phyloP scores from a whole-genome alignment of 2,113 vertebrate species.

The Paramormyrops kingsleyae region DNA sequence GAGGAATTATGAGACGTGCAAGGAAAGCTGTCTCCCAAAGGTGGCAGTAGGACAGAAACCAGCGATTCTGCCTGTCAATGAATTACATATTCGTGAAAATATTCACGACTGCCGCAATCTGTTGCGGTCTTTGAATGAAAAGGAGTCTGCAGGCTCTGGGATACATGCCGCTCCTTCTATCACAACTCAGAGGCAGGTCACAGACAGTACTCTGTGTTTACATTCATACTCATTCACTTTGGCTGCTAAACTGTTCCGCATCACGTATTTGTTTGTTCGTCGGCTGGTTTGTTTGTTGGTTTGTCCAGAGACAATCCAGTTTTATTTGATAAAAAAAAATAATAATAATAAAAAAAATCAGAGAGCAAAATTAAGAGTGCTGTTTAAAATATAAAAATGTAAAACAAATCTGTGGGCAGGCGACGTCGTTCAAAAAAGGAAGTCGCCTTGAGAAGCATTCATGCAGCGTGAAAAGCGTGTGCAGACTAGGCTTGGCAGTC shows the following conservation, averaged over 20 bases:
- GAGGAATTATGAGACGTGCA: background rate
- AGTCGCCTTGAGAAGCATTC: conserved; percentile 59
- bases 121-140: background rate
- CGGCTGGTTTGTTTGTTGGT: background rate
- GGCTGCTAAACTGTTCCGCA: background rate
- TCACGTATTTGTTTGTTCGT: background rate
- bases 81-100: background rate
- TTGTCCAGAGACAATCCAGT: background rate
- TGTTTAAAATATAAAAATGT: conserved; percentile 31
- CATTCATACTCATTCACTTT: background rate
- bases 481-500: conserved; percentile 76
- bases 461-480: conserved; percentile 63
- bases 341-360: background rate
- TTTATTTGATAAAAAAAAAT: background rate
- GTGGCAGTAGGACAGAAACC: background rate
- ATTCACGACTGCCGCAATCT: background rate
- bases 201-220: background rate
- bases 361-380: conserved; percentile 29
- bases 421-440: conserved; percentile 46
- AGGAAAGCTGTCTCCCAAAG: background rate
- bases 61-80: background rate
- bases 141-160: background rate
- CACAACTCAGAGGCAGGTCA: background rate
- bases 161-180: background rate
- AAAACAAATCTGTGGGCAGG: conserved; percentile 27